phyloP scores from a whole-genome alignment of 2,888 invertebrate genomes.

The Carcina quercana region DNA sequence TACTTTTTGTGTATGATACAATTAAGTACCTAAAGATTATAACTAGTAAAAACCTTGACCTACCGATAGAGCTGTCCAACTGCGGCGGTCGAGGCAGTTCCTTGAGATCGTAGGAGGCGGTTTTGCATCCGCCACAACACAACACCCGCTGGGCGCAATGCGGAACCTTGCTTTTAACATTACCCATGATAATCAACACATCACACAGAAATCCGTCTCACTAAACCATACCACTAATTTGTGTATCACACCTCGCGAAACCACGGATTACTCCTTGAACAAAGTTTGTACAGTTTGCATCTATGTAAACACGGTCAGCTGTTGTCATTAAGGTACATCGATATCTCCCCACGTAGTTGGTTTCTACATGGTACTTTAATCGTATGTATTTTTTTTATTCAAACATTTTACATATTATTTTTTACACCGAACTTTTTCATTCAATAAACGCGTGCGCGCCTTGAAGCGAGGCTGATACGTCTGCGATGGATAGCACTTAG shows the following conservation, averaged over 20 bases:
- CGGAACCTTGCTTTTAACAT: constrained; percentile 46
- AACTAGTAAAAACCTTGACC: constrained; percentile 26
- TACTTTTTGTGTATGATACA: background rate
- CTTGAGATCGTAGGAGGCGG: constrained; percentile 50
- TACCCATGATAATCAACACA: constrained; percentile 39
- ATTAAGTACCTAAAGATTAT: background rate
- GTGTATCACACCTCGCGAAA: constrained; percentile 17
- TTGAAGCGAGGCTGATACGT: constrained; percentile 30
- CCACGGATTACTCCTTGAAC: no score
- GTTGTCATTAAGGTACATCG: constrained; percentile 15
- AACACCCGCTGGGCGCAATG: constrained; percentile 33
- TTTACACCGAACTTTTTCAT: constrained; percentile 14
- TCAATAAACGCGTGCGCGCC: constrained; percentile 40
- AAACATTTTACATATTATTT: constrained; percentile 6
- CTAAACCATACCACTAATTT: constrained; percentile 36
- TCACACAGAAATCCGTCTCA: constrained; percentile 20
- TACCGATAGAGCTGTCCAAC: constrained; percentile 44
- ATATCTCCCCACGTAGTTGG: background rate
- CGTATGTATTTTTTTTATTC: no score
- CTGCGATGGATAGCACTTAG: constrained; percentile 31
- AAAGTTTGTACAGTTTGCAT: constrained; percentile 34
- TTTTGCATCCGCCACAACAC: constrained; percentile 34
- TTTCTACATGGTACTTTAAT: no score
- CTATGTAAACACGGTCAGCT: constrained; percentile 46
- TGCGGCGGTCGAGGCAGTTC: constrained; percentile 55